Conservation (phyloP, 2,797 vertebrate species). For the Periophthalmus magnuspinnatus region DNA sequence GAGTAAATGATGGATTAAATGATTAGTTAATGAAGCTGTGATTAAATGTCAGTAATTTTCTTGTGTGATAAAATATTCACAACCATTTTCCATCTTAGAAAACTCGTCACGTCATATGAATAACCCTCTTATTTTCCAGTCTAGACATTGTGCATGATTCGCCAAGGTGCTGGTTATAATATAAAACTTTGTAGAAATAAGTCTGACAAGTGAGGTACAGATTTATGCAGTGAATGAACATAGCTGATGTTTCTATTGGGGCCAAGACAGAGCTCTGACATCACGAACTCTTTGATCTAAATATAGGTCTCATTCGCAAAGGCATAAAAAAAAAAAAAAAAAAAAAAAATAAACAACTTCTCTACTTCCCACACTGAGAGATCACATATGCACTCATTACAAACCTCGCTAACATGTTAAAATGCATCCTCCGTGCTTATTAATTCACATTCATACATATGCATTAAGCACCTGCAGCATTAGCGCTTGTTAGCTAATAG, state of each 20-base stretch:
- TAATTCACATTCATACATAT: conserved; percentile 43
- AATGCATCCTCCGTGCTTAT: conserved; percentile 20
- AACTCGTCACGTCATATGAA: background rate
- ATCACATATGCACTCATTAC: conserved; percentile 13
- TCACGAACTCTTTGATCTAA: conserved; percentile 63
- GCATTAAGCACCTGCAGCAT: conserved; percentile 26
- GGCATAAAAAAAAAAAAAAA: conserved; percentile 10
- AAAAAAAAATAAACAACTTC: background rate
- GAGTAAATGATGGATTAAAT: background rate
- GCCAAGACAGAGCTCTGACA: conserved; percentile 40
- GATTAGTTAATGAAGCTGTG: too few species aligned
- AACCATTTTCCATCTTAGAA: too few species aligned
- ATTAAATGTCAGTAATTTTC: background rate
- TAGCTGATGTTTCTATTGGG: conserved; percentile 20
- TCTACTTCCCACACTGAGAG: conserved; percentile 18
- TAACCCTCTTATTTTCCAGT: background rate
- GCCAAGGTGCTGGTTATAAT: background rate
- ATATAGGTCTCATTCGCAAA: conserved; percentile 46
- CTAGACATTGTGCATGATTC: background rate
- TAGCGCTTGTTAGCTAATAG: conserved; percentile 29
- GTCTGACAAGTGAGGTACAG: background rate
- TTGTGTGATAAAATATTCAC: too few species aligned
- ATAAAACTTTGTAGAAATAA: background rate
- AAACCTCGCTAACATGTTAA: conserved; percentile 15
- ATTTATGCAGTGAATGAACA: conserved; percentile 1